These are phyloP conservation scores for Ypsolopha scabrella DNA, from an alignment of 2,888 invertebrate genomes.

Conservation along the genomic window DNA sequence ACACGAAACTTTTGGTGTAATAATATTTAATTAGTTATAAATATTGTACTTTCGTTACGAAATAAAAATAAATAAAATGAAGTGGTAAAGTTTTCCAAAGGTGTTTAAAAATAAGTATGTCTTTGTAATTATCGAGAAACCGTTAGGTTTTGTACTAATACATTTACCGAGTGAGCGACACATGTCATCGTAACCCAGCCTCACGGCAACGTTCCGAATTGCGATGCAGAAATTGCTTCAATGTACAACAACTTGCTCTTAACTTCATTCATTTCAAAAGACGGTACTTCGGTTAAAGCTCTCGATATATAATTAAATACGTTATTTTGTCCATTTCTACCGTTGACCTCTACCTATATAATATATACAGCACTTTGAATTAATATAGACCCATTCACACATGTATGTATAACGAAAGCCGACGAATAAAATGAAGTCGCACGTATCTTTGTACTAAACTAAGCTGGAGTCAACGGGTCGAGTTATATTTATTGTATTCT, in stretches of 20 bases:
- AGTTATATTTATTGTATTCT: neutral
- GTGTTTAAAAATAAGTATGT: neutral
- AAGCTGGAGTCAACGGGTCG: neutral
- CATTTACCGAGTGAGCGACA: neutral
- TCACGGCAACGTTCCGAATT: neutral
- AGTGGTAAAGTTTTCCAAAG: neutral
- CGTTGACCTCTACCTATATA: neutral
- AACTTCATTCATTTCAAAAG: too few relatives aligned
- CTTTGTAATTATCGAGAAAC: neutral
- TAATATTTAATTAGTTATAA: neutral
- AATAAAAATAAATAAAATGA: neutral
- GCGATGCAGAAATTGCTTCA: too few relatives aligned
- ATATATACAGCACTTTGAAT: neutral
- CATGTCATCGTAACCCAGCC: neutral
- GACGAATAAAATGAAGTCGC: too few relatives aligned
- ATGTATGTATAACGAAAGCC: neutral
- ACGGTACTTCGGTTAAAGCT: too few relatives aligned
- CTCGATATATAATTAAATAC: too few relatives aligned
- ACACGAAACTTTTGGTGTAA: conserved; percentile 24
- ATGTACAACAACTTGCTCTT: too few relatives aligned
- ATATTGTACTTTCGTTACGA: neutral
- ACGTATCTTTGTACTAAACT: too few relatives aligned
- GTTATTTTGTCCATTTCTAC: neutral
- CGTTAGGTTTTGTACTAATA: too few relatives aligned
- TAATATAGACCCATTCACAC: neutral